Percentiles rank a stretch among this genome's conserved stretches.
Evolutionary conservation across 2,797 vertebrate species (phyloP).

Genomic region (Alca torda): DNA sequence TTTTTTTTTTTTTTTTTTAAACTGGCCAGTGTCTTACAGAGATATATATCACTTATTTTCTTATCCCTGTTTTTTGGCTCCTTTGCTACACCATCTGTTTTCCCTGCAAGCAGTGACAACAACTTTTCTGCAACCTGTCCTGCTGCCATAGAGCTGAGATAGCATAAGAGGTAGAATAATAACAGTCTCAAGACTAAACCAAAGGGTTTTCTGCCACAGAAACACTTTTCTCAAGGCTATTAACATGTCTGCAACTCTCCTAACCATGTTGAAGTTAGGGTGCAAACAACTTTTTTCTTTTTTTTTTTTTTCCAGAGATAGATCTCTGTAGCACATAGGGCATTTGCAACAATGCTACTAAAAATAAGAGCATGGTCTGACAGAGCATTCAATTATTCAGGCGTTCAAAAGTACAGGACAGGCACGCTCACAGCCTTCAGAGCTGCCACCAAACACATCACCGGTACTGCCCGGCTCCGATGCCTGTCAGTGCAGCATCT

Average conservation of each 20-base stretch:
- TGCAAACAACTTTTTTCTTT: not conserved
- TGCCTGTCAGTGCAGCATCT: not conserved
- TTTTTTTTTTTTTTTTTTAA: not conserved
- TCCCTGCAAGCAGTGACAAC: not conserved
- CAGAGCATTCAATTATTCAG: constrained; percentile 15
- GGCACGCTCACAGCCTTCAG: not conserved
- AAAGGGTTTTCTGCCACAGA: not conserved
- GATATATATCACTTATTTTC: not conserved
- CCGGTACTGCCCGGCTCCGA: rapidly evolving
- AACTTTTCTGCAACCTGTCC: not conserved
- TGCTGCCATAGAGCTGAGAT: not conserved
- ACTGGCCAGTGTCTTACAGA: not conserved
- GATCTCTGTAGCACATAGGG: not conserved
- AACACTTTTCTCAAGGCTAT: not conserved
- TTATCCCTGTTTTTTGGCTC: not conserved
- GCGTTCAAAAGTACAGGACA: not conserved
- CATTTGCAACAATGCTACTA: not conserved
- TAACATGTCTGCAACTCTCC: not conserved
- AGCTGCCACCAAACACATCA: not conserved
- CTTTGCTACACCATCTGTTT: constrained; percentile 14
- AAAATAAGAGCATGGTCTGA: not conserved
- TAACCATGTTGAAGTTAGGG: not conserved
- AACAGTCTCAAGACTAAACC: not conserved
- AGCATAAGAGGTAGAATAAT: not conserved
- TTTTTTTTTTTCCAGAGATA: not conserved